These are phyloP conservation scores for Saturnia japonica DNA, from an alignment of 2,888 invertebrate genomes.

Conservation along the genomic window DNA sequence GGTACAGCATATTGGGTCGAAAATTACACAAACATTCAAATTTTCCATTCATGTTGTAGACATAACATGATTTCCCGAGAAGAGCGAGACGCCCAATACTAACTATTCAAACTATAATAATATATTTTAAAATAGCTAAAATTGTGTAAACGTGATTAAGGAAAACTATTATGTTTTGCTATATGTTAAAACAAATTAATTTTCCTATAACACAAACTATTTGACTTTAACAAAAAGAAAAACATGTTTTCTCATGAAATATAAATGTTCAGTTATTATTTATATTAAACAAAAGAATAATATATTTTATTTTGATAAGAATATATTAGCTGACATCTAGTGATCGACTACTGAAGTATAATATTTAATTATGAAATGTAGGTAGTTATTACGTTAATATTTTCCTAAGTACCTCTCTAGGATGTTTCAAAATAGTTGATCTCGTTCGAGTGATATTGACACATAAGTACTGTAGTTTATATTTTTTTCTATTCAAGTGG, in stretches of 20 bases:
- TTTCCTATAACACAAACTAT: neutral
- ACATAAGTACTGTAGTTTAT: neutral
- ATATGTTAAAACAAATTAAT: neutral
- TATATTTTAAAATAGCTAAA: slow-evolving; percentile 26
- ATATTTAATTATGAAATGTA: neutral
- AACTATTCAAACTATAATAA: neutral
- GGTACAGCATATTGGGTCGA: slow-evolving; percentile 37
- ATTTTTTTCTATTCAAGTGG: neutral
- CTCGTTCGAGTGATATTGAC: neutral
- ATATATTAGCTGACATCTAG: slow-evolving; percentile 11
- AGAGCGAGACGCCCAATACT: slow-evolving; percentile 62
- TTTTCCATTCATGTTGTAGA: slow-evolving; percentile 40
- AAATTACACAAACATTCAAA: slow-evolving; percentile 8
- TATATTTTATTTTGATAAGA: neutral
- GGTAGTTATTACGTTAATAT: neutral
- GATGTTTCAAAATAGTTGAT: neutral
- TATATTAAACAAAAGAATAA: neutral
- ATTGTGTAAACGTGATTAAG: slow-evolving; percentile 43
- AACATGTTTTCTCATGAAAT: neutral
- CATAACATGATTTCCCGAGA: slow-evolving; percentile 59
- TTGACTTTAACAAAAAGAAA: neutral
- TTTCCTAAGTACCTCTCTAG: neutral
- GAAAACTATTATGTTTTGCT: neutral
- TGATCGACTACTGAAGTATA: neutral
- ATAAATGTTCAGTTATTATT: neutral